A percentile compares a stretch with the other conserved stretches of the same genome.
phyloP scores from a whole-genome alignment of 2,113 vertebrate genomes.

The Perognathus longimembris region DNA sequence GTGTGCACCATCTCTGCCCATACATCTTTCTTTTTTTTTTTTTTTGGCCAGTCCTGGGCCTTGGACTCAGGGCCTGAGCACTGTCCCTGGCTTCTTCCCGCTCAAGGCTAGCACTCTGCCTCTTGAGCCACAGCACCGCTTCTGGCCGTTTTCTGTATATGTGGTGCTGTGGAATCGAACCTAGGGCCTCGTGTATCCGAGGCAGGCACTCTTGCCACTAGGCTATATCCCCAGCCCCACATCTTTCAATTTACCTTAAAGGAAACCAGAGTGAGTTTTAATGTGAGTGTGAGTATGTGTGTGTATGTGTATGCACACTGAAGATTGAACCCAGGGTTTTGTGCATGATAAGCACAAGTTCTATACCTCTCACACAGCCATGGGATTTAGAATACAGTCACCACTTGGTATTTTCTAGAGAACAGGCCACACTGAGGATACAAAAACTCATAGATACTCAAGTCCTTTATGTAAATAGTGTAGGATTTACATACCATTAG shows the following conservation, averaged over 20 bases:
- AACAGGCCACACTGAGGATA: background rate
- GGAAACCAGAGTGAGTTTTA: background rate
- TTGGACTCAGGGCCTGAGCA: no score
- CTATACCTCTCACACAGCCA: background rate
- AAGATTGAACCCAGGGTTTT: background rate
- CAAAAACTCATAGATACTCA: background rate
- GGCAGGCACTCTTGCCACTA: no score
- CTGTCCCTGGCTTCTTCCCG: no score
- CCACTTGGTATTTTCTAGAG: background rate
- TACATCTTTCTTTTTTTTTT: constrained; percentile 3
- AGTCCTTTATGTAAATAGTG: background rate
- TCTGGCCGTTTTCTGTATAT: no score
- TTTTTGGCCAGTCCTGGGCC: no score
- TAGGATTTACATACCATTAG: background rate
- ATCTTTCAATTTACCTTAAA: background rate
- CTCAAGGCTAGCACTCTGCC: no score
- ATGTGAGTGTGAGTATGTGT: no score
- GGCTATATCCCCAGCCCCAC: no score
- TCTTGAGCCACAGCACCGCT: no score
- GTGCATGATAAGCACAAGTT: background rate
- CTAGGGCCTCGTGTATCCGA: no score
- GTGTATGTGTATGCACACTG: no score
- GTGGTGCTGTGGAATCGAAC: no score
- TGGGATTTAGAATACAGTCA: background rate
- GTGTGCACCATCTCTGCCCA: background rate